A percentile compares a stretch with the other conserved stretches of the same genome.
Conservation (phyloP, 2,797 vertebrate genomes). For the Myoxocephalus aenaeus region DNA sequence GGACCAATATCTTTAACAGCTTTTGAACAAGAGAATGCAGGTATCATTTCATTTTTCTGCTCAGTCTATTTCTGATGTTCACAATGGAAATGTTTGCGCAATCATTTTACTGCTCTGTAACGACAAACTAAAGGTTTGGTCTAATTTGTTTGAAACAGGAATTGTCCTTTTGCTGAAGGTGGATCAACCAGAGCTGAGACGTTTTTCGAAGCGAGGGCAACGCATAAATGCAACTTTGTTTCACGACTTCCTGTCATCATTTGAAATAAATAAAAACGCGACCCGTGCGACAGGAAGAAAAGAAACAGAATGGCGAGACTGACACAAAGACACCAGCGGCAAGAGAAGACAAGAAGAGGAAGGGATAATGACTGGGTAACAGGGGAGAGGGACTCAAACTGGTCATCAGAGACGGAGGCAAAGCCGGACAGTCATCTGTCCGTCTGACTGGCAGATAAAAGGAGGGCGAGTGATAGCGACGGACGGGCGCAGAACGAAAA, state of each 20-base stretch:
- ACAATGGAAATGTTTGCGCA: not conserved
- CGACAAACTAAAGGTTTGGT: not conserved
- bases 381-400: conserved; percentile 1
- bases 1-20: not conserved
- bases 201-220: not conserved
- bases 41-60: not conserved
- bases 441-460: conserved; percentile 11
- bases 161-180: not conserved
- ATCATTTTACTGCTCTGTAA: not conserved
- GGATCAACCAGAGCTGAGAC: not conserved
- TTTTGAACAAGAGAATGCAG: not conserved
- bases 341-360: not conserved
- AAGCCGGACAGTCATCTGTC: not conserved
- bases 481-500: conserved; percentile 2
- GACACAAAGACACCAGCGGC: not conserved
- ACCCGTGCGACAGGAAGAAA: not conserved
- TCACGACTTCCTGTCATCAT: not conserved
- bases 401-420: conserved; percentile 16
- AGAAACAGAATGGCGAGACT: not conserved
- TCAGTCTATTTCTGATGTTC: not conserved
- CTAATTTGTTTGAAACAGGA: not conserved
- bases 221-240: not conserved
- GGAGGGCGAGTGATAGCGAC: conserved; percentile 28
- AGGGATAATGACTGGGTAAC: not conserved
- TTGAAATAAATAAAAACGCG: not conserved